Base-by-base conservation (phyloP, 2,113 vertebrate genomes). In the Speoplatyrhinus poulsoni region DNA sequence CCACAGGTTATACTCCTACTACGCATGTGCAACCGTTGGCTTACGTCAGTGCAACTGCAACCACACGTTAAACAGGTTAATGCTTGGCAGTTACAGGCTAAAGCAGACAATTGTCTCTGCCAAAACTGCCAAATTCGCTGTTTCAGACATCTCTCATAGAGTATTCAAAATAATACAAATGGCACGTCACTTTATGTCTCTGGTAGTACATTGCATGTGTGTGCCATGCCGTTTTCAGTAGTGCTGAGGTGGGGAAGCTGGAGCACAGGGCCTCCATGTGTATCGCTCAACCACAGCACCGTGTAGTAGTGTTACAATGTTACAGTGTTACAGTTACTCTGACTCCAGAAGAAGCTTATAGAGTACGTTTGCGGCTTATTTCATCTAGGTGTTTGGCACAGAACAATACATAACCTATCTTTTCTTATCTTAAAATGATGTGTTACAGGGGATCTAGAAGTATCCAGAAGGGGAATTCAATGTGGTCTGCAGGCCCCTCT, bases 161-260 rank as follows among this genome's bases (percentile, higher is more conserved):
- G 26, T 2, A 26, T 26, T 26, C 1, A 3, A 26, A 26, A 26
- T 26, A 26, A 26, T 26, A 26, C 26, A 26, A 26, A 26, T 26
- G 26, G 26, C 2, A 26, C 26, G 26, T 26, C 26, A 26, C 26
- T 26, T 2, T 26, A 26, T 26, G 2, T 26, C 1, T 26, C 26
- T 26, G 26, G 26, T 26, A 26, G 26, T 26, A 26, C 80, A 83
- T 88, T 87, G 85, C 83, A 87, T 87, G 81, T 81, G 65, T 61
- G 77, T 41, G 7, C 72, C 26, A 79, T 41, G 7, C 72, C 67
- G 64, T 79, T 86, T 78, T 83, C 82, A 76, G 33, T 78, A 74
- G 83, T 72, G 74, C 86, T 84, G 77, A 82, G 70, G 80, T 71
- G 77, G 84, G 76, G 84, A 82, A 85, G 85, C 81, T 69, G 59